Conservation (phyloP, 2,888 invertebrate genomes). For the Iphiclides podalirius region DNA sequence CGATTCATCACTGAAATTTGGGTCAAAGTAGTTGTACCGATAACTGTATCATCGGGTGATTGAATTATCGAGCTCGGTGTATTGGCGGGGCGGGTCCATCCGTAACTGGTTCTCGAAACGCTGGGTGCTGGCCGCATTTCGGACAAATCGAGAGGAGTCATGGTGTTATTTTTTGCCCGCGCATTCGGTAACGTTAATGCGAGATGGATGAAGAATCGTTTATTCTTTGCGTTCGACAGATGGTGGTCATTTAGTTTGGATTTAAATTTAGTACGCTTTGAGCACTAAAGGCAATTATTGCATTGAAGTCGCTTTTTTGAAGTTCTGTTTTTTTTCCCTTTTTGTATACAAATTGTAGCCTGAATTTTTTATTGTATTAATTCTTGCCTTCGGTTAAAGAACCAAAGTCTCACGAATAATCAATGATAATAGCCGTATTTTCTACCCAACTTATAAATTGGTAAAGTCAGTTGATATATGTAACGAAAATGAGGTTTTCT, state of each 20-base stretch:
- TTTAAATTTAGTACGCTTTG: conserved; percentile 42
- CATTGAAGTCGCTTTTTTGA: no score
- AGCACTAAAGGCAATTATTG: conserved; percentile 15
- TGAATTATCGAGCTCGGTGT: conserved; percentile 46
- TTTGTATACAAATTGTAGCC: no score
- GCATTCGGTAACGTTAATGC: conserved; percentile 53
- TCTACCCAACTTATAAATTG: no score
- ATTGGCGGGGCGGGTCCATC: conserved; percentile 40
- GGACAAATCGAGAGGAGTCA: conserved; percentile 52
- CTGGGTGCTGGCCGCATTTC: conserved; percentile 11
- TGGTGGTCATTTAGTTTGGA: conserved; percentile 54
- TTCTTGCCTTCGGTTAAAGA: no score
- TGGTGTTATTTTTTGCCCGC: conserved; percentile 65
- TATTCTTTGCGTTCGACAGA: conserved; percentile 63
- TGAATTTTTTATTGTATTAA: no score
- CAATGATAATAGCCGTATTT: no score
- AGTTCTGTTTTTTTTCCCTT: no score
- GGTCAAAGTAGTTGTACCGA: conserved; percentile 54
- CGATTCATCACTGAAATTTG: conserved; percentile 39
- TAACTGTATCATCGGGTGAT: conserved; percentile 61
- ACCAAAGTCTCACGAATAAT: no score
- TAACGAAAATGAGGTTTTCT: no score
- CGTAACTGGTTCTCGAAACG: conserved; percentile 41
- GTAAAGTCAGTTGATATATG: no score
- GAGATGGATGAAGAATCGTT: conserved; percentile 51